A percentile compares a stretch with the other conserved stretches of the same genome.
These are phyloP conservation scores for Cromileptes altivelis DNA, from an alignment of 2,113 vertebrate genomes.

Conservation along the genomic window DNA sequence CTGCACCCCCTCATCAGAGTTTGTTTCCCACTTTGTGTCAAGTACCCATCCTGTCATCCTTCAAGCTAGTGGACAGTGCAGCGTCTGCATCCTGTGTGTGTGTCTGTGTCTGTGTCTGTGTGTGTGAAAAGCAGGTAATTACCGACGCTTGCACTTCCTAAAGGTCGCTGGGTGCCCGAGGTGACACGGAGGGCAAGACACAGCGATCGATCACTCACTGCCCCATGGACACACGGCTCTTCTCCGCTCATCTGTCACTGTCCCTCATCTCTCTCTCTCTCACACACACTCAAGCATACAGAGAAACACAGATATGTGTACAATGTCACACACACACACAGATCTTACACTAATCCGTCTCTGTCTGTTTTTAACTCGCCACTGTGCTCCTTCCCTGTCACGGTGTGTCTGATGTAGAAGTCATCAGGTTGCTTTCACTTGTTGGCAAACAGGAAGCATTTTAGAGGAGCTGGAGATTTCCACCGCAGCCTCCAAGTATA, in stretches of 20 bases:
- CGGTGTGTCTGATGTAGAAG: conserved; percentile 40
- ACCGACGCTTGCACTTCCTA: conserved; percentile 73
- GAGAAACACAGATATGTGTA: conserved; percentile 31
- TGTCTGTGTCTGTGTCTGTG: conserved; percentile 26
- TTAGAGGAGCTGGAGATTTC: conserved; percentile 8
- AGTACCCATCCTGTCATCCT: conserved; percentile 55
- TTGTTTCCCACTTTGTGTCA: conserved; percentile 61
- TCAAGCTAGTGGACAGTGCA: conserved; percentile 60
- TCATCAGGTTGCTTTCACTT: conserved; percentile 31
- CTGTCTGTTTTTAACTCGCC: conserved; percentile 63
- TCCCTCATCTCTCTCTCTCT: conserved; percentile 57
- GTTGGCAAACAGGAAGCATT: neutral
- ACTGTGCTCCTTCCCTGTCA: conserved; percentile 41
- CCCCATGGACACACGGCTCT: conserved; percentile 57
- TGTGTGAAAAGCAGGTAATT: conserved; percentile 70
- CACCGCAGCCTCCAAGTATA: neutral
- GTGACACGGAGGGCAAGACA: conserved; percentile 77
- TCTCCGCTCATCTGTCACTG: conserved; percentile 77
- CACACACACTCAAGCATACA: conserved; percentile 25
- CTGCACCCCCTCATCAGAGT: conserved; percentile 13
- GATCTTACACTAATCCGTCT: conserved; percentile 60
- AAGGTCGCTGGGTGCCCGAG: conserved; percentile 78
- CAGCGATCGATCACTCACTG: conserved; percentile 78
- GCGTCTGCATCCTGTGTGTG: conserved; percentile 53
- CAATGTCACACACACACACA: conserved; percentile 22